Conservation (phyloP, 2,888 invertebrate genomes). For the Monoplex corrugatus region DNA sequence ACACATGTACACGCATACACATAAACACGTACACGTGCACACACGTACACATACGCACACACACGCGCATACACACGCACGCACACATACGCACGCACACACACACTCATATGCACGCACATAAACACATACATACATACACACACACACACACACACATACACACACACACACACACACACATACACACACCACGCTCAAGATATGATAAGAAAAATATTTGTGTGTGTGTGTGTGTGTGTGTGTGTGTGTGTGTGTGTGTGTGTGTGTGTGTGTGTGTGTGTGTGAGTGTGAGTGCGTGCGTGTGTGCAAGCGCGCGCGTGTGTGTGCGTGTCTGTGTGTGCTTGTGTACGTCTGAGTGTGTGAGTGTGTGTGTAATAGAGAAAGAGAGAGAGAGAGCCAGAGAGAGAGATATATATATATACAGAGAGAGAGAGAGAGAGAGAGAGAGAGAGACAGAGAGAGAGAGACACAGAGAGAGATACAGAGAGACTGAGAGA, state of each 20-base stretch:
- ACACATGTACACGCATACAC: slow-evolving; percentile 17
- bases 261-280: no score
- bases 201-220: no score
- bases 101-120: background rate
- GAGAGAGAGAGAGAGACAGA: background rate
- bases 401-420: background rate
- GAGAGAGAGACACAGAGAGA: background rate
- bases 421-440: background rate
- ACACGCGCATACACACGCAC: no score
- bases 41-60: background rate
- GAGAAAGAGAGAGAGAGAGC: no score
- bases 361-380: no score
- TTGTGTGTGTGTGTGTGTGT: no score
- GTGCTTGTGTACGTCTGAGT: no score
- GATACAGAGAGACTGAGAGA: background rate
- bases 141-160: slow-evolving; percentile 26
- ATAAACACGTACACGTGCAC: background rate
- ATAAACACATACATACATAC: background rate
- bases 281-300: no score
- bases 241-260: no score
- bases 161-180: background rate
- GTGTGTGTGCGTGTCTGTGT: no score
- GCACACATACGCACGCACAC: no score
- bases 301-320: no score
- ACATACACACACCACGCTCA: background rate